Evolutionary conservation across 2,888 invertebrate species (phyloP), one percentile per base, ranked within the genome.

Genomic region (Yponomeuta evonymella): DNA sequence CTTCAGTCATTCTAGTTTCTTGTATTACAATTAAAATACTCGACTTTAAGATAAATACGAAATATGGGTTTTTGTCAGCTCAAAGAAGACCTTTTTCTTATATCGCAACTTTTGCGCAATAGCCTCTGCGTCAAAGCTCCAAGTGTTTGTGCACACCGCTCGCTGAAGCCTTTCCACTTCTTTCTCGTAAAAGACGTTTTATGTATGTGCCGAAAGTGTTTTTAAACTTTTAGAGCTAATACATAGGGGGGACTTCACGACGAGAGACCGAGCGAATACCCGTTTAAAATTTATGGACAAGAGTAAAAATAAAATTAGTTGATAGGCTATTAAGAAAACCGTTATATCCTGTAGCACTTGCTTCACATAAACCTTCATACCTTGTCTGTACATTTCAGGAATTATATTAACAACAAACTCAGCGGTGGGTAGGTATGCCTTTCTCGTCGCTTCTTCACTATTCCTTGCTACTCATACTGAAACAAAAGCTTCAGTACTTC

Each of bases 131-230:
- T 79, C 78, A 80, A 79, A 80, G 74, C 77, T 73, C 74, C 77
- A 78, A 76, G 77, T 81, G 80, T 82, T 83, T 81, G 78, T 79
- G 73, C 76, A 76, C 75, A 74, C 76, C 76, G 76, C 79, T 82
- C 78, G 48, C 15, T 51, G 74, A 78, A 79, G 79, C 81, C 78
- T 80, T 80, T 78, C 77, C 74, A 71, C 68, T 65, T 70, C 48
- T 33, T 64, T 36, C 70, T 64, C 65, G 70, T 65, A 65, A 48
- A 65, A 48, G 75, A 73, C 79, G 76, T 78, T 79, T 79, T 78
- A 79, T 79, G 77, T 79, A 75, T 76, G 76, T 79, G 76, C 78
- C 79, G 75, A 81, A 80, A 83, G 78, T 74, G 76, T 74, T 78
- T 81, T 80, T 76, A 76, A 81, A 82, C 76, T 80, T 76, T 77